Percentiles rank a stretch among this genome's conserved stretches.
Evolutionary conservation across 2,888 invertebrate species (phyloP).

Genomic region (Keiferia lycopersicella): DNA sequence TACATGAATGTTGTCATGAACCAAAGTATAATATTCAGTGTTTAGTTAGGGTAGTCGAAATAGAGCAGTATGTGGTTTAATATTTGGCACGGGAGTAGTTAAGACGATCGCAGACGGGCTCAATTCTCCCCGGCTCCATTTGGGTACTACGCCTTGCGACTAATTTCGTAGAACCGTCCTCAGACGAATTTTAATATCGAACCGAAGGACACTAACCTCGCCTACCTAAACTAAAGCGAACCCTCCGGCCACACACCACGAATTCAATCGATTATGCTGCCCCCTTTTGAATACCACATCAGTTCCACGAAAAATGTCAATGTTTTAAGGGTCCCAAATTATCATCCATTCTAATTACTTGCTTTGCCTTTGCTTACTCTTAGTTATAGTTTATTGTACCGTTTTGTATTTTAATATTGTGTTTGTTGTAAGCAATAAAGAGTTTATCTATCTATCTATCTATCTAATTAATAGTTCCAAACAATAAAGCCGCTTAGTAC

Average conservation of each 20-base stretch:
- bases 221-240: conserved; percentile 3
- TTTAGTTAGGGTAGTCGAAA: not conserved
- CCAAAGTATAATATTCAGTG: conserved; percentile 5
- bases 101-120: conserved; percentile 19
- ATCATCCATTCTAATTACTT: not conserved
- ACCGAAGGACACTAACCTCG: conserved; percentile 13
- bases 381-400: too few species aligned
- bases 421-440: too few species aligned
- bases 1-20: not conserved
- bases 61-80: conserved; percentile 19
- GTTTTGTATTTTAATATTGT: too few species aligned
- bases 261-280: conserved; percentile 16
- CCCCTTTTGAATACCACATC: not conserved
- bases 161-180: conserved; percentile 24
- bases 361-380: too few species aligned
- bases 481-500: not conserved
- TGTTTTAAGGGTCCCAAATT: not conserved
- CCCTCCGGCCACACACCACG: conserved; percentile 18
- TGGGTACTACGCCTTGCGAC: conserved; percentile 13
- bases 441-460: too few species aligned
- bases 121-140: conserved; percentile 21
- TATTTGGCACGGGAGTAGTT: conserved; percentile 19
- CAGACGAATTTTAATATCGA: conserved; percentile 24
- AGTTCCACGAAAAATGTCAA: not conserved
- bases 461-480: not conserved